Evolutionary conservation across 2,797 vertebrate genomes (phyloP).

Genomic region (Lagothrix lagotricha): DNA sequence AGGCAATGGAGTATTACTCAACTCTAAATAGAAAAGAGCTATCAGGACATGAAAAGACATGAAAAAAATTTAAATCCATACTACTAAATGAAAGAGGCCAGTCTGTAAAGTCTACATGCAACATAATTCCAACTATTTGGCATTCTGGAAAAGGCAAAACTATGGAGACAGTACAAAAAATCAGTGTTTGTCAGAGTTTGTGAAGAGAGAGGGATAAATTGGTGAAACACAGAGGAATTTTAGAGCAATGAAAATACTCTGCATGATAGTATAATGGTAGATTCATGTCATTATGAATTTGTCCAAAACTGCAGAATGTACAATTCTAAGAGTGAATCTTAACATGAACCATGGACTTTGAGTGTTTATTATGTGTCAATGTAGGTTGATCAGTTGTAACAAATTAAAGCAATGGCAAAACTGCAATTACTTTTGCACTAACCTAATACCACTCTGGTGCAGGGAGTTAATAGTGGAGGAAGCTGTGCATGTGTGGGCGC

Average conservation of each 20-base stretch:
- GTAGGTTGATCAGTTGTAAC: neutral
- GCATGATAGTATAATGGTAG: neutral
- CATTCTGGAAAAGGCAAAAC: neutral
- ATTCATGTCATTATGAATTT: neutral
- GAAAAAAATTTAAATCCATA: neutral
- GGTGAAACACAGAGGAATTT: neutral
- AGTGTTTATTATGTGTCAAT: neutral
- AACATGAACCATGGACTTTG: neutral
- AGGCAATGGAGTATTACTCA: neutral
- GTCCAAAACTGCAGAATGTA: neutral
- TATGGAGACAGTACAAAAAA: neutral
- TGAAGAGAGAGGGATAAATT: neutral
- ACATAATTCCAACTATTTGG: neutral
- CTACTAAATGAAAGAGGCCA: neutral
- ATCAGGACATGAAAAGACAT: neutral
- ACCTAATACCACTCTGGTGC: neutral
- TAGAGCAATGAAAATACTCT: neutral
- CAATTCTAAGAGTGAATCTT: neutral
- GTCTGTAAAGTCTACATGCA: neutral
- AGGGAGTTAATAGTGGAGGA: neutral
- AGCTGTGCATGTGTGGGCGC: neutral
- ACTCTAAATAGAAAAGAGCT: neutral
- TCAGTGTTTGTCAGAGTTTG: neutral
- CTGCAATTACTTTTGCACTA: neutral
- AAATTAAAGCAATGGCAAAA: neutral